These are phyloP conservation scores for Conus canariensis DNA, from an alignment of 2,888 invertebrate genomes.

Conservation along the genomic window DNA sequence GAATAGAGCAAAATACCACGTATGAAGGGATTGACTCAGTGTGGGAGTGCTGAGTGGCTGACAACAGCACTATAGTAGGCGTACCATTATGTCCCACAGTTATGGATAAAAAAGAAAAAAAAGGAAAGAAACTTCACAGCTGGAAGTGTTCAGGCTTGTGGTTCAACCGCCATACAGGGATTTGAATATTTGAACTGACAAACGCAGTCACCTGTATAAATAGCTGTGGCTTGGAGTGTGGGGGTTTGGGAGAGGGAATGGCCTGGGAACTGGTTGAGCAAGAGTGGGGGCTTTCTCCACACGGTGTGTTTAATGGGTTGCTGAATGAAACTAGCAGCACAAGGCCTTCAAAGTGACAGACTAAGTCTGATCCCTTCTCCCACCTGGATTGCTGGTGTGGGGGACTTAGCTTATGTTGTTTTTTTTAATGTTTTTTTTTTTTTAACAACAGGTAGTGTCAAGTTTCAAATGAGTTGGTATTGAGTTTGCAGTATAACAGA, in stretches of 20 bases:
- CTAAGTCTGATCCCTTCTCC: not conserved
- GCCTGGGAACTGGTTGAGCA: not conserved
- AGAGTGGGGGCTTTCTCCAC: not conserved
- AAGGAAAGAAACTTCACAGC: not conserved
- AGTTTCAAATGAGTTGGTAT: not conserved
- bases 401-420: not conserved
- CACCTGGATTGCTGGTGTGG: not conserved
- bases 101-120: not conserved
- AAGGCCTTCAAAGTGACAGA: not conserved
- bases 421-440: not conserved
- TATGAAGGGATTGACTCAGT: too few species aligned
- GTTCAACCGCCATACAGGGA: not conserved
- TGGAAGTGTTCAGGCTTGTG: not conserved
- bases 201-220: not conserved
- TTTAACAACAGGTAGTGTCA: not conserved
- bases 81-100: not conserved
- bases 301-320: not conserved
- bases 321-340: not conserved
- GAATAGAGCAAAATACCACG: too few species aligned
- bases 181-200: conserved; percentile 23
- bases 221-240: not conserved
- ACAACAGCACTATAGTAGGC: too few species aligned
- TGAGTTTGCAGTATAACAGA: not conserved
- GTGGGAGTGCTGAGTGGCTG: too few species aligned
- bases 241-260: not conserved